Conservation (phyloP, 2,888 invertebrate species). For the Sminthurinus aureus region DNA sequence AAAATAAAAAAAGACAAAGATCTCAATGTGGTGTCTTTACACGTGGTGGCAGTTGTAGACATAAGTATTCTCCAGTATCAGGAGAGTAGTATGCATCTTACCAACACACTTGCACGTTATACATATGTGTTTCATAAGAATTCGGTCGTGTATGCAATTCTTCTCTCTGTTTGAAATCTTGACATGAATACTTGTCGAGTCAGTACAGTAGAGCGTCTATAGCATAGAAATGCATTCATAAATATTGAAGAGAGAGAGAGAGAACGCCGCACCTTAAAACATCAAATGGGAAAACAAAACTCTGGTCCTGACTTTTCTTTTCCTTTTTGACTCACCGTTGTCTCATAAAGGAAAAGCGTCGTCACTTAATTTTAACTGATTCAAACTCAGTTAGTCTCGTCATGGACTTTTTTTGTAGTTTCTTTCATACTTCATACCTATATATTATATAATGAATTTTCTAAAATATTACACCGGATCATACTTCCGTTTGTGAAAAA, state of each 20-base stretch:
- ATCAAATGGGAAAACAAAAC: too few relatives aligned
- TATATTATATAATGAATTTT: background rate
- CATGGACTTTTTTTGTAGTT: constrained; percentile 25
- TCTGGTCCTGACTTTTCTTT: constrained; percentile 13
- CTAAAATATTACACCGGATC: background rate
- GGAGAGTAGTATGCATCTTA: too few relatives aligned
- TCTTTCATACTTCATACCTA: background rate
- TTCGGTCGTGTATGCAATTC: too few relatives aligned
- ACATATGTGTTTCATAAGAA: too few relatives aligned
- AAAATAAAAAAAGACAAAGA: too few relatives aligned
- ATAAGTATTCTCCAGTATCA: too few relatives aligned
- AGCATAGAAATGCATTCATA: constrained; percentile 32
- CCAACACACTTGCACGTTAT: too few relatives aligned
- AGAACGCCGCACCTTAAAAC: constrained; percentile 38
- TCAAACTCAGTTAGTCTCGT: constrained; percentile 35
- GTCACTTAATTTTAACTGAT: constrained; percentile 26
- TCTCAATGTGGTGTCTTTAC: too few relatives aligned
- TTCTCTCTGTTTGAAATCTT: too few relatives aligned
- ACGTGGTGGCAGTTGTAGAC: too few relatives aligned
- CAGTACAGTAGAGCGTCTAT: too few relatives aligned
- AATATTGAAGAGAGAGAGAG: constrained; percentile 31
- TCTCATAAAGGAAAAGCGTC: constrained; percentile 36
- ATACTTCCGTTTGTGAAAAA: background rate
- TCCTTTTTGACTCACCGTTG: constrained; percentile 5
- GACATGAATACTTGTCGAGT: too few relatives aligned